Evolutionary conservation across 1,140 invertebrate genomes (phyloP), one percentile per base, ranked within the genome.

Genomic region (Mercenaria mercenaria): DNA sequence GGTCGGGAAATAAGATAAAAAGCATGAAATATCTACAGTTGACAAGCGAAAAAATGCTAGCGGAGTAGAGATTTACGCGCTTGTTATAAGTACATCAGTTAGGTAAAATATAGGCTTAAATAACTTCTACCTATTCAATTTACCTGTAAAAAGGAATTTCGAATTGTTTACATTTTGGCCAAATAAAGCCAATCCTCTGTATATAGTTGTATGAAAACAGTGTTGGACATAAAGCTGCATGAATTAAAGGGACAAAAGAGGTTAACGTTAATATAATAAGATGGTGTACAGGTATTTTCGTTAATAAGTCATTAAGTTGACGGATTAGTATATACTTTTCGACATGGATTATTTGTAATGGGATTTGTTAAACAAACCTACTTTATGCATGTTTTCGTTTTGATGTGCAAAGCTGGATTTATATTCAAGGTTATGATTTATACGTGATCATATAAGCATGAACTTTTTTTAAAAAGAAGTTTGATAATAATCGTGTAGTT

Each of bases 101-200:
- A 29, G 34, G 34, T 29, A 72, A 47, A 39, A 72, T 72, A 72
- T 39, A 72, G 26, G 10, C 67, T 37, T 41, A 20, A 72, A 72
- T 29, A 0, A 32, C 37, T 18, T 18, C 15, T 39, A 39, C 11
- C 34, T 41, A 72, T 72, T 72, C 67, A 39, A 72, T 72, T 72
- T 39, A 72, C 67, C 67, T 72, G 67, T 39, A 26, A 72, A 72
- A 72, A 72, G 67, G 67, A 72, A 39, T 72, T 39, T 72, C 34
- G n/a, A 20, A 72, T 23, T 72, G 67, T 72, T 72, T 72, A 72
- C 67, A 72, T 39, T 41, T 41, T 72, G 37, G 39, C 67, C 67
- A 72, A 15, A 26, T 39, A 39, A 20, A 39, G 34, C 67, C 67
- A 39, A 72, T 72, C 37, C 67, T 64, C 34, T 64, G 26, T 64